These are phyloP conservation scores for Sebastes nivosus DNA, from an alignment of 2,797 vertebrate genomes.

Conservation along the genomic window DNA sequence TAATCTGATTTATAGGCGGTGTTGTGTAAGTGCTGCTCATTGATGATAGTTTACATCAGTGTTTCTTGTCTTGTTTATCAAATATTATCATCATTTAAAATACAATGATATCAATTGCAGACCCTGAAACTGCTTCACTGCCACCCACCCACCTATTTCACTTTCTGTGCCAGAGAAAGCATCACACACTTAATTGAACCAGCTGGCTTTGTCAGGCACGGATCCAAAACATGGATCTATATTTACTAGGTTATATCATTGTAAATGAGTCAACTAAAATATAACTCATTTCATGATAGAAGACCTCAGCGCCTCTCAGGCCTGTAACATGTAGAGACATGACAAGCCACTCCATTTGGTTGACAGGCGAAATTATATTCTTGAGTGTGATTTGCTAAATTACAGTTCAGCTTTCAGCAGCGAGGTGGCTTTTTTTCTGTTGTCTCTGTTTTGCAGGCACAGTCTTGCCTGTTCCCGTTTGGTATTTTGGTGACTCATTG, in stretches of 20 bases:
- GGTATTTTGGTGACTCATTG: slow-evolving; percentile 48
- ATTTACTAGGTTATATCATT: slow-evolving; percentile 69
- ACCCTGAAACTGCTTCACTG: slow-evolving; percentile 55
- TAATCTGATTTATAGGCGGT: slow-evolving; percentile 26
- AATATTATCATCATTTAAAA: slow-evolving; percentile 50
- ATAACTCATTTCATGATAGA: slow-evolving; percentile 31
- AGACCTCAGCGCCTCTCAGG: slow-evolving; percentile 20
- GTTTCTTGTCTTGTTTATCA: slow-evolving; percentile 50
- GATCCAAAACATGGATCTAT: slow-evolving; percentile 68
- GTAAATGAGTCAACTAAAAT: slow-evolving; percentile 64
- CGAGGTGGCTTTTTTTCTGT: neutral
- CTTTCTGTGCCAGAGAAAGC: slow-evolving; percentile 59
- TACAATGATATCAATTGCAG: slow-evolving; percentile 56
- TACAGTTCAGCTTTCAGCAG: neutral
- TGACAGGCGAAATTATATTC: neutral
- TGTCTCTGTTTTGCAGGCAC: neutral
- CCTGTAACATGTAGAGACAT: neutral
- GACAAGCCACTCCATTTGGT: neutral
- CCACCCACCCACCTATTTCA: slow-evolving; percentile 61
- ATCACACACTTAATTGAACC: slow-evolving; percentile 69
- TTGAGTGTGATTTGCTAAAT: neutral
- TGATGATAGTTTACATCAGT: slow-evolving; percentile 6
- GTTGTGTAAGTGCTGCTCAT: slow-evolving; percentile 1
- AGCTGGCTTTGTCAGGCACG: slow-evolving; percentile 72
- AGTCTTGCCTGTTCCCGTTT: slow-evolving; percentile 14